These are phyloP conservation scores for Patella caerulea DNA, from an alignment of 2,888 invertebrate species.

Conservation along the genomic window DNA sequence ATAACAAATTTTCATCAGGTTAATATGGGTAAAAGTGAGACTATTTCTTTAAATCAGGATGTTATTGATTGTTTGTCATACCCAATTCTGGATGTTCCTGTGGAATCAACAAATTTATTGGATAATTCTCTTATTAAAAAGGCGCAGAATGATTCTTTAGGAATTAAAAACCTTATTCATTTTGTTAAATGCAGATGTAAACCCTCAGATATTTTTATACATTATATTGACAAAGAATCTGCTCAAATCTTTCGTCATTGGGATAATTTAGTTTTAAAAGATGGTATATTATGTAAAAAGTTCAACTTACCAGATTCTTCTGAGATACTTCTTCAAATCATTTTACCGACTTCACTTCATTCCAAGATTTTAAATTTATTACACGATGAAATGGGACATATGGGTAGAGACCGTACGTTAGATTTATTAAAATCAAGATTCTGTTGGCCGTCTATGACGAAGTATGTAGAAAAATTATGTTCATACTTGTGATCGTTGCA, in stretches of 20 bases:
- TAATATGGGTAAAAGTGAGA: not conserved
- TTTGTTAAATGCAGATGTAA: constrained; percentile 7
- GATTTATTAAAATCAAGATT: constrained; percentile 21
- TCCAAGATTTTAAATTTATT: constrained; percentile 18
- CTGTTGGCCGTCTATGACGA: no score
- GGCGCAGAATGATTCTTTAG: no score
- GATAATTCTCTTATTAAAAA: no score
- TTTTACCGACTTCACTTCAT: constrained; percentile 18
- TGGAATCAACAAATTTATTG: no score
- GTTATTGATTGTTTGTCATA: not conserved
- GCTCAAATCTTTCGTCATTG: constrained; percentile 20
- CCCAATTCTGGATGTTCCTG: no score
- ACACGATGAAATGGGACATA: constrained; percentile 32
- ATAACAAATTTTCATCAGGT: constrained; percentile 16
- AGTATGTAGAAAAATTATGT: constrained; percentile 10
- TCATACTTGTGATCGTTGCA: constrained; percentile 20
- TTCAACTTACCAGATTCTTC: not conserved
- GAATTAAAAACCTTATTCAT: no score
- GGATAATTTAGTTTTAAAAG: not conserved
- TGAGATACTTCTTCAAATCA: not conserved
- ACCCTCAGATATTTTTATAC: not conserved
- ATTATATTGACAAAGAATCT: not conserved
- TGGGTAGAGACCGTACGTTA: constrained; percentile 28
- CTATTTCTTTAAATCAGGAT: not conserved
- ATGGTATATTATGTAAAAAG: not conserved